Base-by-base conservation (phyloP, 1,140 invertebrate genomes). In the Pectinophora gossypiella region DNA sequence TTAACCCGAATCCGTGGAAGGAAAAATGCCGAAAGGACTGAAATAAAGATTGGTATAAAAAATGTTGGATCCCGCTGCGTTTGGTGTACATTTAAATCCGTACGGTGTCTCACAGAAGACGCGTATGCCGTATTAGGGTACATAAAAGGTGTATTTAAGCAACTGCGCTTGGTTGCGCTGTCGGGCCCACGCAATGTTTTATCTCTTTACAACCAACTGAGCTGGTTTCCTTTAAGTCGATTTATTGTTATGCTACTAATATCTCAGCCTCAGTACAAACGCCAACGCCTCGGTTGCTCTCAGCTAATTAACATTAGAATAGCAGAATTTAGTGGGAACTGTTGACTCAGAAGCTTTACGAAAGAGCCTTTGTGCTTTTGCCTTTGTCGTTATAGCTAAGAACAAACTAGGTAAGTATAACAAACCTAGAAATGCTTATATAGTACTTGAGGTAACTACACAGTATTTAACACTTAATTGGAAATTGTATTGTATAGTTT, bases 171-270 rank as follows among this genome's bases (percentile, higher is more conserved):
- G 61, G 55, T 61, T 65, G 52, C 58, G 56, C 56, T 59, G 53
- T 40, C 35, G 42, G 56, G 54, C 78, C 80, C 80, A 84, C 82
- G 78, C 80, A 73, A 56, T 59, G 51, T 68, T 82, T 77, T 82
- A 81, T 82, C 76, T 78, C 62, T 68, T 68, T 72, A 72, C 75
- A 79, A 64, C 59, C 59, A 61, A 63, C 64, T 62, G 61, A 72
- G 68, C 75, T 73, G 66, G 74, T 76, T 68, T 65, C 59, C 68
- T 79, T 73, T 75, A 71, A 68, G 56, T 67, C 61, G 54, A 81
- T 80, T 81, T 81, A 79, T 82, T 74, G 70, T 76, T 66, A 67
- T 67, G 76, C 77, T 80, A 81, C 77, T 73, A 71, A 73, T 76
- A 73, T 64, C 59, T 66, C 49, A 61, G 61, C 54, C 54, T 65